Evolutionary conservation across 2,888 invertebrate species (phyloP).

Genomic region (Dryococelus australis): DNA sequence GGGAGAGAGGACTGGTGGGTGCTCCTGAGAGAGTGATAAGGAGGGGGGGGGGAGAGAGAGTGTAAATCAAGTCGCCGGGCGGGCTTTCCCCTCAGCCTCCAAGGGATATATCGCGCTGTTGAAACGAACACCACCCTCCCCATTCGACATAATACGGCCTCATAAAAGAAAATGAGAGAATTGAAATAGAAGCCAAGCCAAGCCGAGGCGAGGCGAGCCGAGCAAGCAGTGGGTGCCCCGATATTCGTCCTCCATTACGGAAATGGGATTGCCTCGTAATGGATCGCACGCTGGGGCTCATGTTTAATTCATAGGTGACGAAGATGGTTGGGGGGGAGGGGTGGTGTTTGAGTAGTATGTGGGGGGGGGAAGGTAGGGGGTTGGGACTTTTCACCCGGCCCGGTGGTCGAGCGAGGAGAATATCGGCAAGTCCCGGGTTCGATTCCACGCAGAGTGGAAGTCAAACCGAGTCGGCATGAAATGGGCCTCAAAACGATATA

Average conservation of each 20-base stretch:
- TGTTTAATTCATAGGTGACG: neutral
- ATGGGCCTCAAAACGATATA: too few relatives aligned
- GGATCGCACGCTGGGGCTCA: conserved; percentile 10
- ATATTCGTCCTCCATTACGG: conserved; percentile 22
- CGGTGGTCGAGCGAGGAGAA: neutral
- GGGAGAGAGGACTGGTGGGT: too few relatives aligned
- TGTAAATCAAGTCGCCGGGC: neutral
- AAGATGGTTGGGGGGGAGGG: neutral
- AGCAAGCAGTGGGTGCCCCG: neutral
- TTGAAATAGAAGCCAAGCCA: conserved; percentile 24
- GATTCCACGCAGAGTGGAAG: neutral
- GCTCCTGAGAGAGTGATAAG: too few relatives aligned
- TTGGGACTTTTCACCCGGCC: neutral
- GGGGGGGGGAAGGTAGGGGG: neutral
- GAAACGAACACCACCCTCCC: conserved; percentile 21
- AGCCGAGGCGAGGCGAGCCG: too few relatives aligned
- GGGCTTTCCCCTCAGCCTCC: neutral
- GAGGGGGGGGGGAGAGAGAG: neutral
- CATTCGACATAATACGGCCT: neutral
- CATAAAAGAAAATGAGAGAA: conserved; percentile 29
- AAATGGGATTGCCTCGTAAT: conserved; percentile 18
- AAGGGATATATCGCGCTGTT: conserved; percentile 21
- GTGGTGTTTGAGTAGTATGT: neutral
- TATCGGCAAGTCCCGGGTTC: neutral
- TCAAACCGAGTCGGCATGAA: too few relatives aligned